phyloP scores from a whole-genome alignment of 2,113 vertebrate species.

The Neomonachus schauinslandi region DNA sequence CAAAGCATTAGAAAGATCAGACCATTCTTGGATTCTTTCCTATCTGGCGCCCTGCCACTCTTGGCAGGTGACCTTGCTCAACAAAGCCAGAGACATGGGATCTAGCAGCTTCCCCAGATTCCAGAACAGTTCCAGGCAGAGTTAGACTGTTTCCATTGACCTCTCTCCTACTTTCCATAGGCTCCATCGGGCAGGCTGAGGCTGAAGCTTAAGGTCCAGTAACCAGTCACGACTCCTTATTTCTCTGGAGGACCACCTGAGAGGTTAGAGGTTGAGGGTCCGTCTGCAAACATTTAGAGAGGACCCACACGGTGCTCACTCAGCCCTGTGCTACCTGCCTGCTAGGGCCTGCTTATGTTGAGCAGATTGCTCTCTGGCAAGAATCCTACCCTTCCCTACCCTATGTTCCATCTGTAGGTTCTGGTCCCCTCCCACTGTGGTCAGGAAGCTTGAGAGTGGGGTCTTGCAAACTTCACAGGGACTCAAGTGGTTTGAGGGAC shows the following conservation, averaged over 20 bases:
- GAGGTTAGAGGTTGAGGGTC: background rate
- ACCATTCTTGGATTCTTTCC: slow-evolving; percentile 43
- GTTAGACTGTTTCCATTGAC: slow-evolving; percentile 44
- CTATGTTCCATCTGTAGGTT: background rate
- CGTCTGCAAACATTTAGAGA: background rate
- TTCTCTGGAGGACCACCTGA: background rate
- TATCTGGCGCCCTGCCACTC: slow-evolving; percentile 46
- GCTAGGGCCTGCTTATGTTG: background rate
- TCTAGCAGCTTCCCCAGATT: slow-evolving; percentile 47
- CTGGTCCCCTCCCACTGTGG: background rate
- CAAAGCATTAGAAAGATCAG: slow-evolving; percentile 36
- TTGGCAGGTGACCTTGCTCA: slow-evolving; percentile 70
- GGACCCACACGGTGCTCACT: background rate
- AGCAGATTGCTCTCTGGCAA: background rate
- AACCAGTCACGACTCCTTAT: background rate
- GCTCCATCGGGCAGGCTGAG: background rate
- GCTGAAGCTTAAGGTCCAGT: background rate
- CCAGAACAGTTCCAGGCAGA: background rate
- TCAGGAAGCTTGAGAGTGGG: background rate
- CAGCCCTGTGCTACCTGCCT: background rate
- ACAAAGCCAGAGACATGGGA: slow-evolving; percentile 61
- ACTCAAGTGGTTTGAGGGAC: background rate
- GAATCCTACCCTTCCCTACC: background rate
- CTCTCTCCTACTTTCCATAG: slow-evolving; percentile 67
- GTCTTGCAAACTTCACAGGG: background rate